These are phyloP conservation scores for Gasteruption jaculator DNA, from an alignment of 2,888 invertebrate genomes.

Conservation along the genomic window DNA sequence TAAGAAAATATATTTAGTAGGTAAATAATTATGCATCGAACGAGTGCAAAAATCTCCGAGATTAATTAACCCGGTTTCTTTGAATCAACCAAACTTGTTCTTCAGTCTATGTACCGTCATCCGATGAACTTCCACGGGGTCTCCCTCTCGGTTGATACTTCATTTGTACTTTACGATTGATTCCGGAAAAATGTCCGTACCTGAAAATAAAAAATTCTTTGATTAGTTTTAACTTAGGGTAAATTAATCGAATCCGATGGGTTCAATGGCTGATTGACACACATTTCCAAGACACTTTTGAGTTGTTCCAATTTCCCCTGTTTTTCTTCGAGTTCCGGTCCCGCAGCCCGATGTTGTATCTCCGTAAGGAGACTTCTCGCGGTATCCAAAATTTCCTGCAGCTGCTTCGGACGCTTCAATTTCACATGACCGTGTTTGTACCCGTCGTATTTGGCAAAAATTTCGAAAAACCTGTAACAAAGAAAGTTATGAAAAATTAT, in stretches of 20 bases:
- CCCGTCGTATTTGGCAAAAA: constrained; percentile 96
- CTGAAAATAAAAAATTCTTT: constrained; percentile 55
- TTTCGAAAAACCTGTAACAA: constrained; percentile 83
- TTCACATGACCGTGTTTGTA: constrained; percentile 95
- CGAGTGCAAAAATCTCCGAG: neutral
- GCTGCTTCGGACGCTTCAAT: constrained; percentile 92
- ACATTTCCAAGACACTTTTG: constrained; percentile 99
- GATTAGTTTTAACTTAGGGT: no score
- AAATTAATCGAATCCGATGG: neutral
- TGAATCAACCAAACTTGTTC: constrained; percentile 5
- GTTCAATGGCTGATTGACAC: constrained; percentile 44
- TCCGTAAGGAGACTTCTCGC: constrained; percentile 86
- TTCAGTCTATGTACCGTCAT: constrained; percentile 69
- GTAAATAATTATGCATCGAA: neutral
- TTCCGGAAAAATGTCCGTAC: constrained; percentile 99
- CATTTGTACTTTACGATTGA: constrained; percentile 99
- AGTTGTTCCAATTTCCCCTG: constrained; percentile 95
- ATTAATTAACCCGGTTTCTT: constrained; percentile 11
- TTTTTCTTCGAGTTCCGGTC: constrained; percentile 93
- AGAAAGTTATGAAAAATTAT: constrained; percentile 5
- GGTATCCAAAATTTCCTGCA: constrained; percentile 96
- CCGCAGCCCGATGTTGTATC: constrained; percentile 81
- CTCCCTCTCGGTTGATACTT: constrained; percentile 97
- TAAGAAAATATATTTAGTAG: constrained; percentile 13
- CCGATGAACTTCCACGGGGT: constrained; percentile 86